Percentiles rank a stretch among this genome's conserved stretches.
Conservation (phyloP, 2,797 vertebrate species). For the Meda fulgida region DNA sequence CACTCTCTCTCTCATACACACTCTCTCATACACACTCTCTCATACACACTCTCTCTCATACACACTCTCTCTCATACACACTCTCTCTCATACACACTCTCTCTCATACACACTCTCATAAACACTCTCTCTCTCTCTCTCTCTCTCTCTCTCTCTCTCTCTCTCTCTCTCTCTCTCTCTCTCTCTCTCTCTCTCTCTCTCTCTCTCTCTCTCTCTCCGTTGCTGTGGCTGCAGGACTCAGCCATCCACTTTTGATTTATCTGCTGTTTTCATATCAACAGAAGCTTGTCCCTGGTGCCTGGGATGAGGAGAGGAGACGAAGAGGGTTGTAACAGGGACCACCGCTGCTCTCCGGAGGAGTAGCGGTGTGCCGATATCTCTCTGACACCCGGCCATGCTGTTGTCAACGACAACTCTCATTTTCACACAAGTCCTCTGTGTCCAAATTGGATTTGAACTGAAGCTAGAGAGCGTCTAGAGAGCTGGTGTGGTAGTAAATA, state of each 20-base stretch:
- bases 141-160: conserved; percentile 23
- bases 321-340: conserved; percentile 57
- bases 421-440: conserved; percentile 6
- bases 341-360: conserved; percentile 60
- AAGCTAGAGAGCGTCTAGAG: conserved; percentile 48
- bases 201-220: conserved; percentile 55
- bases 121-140: conserved; percentile 58
- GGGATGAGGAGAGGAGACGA: conserved; percentile 55
- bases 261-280: conserved; percentile 72
- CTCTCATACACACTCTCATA: too few relatives aligned
- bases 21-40: not conserved
- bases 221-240: conserved; percentile 75
- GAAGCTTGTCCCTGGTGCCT: conserved; percentile 63
- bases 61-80: too few relatives aligned
- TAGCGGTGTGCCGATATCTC: conserved; percentile 63
- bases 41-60: too few relatives aligned
- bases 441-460: conserved; percentile 43
- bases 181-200: conserved; percentile 57
- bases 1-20: conserved; percentile 49
- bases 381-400: conserved; percentile 54
- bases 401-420: conserved; percentile 34
- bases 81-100: conserved; percentile 61
- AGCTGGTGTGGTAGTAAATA: conserved; percentile 63
- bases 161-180: conserved; percentile 57
- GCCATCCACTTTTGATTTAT: conserved; percentile 75